phyloP scores from a whole-genome alignment of 2,113 vertebrate genomes.

The Noctilio leporinus region DNA sequence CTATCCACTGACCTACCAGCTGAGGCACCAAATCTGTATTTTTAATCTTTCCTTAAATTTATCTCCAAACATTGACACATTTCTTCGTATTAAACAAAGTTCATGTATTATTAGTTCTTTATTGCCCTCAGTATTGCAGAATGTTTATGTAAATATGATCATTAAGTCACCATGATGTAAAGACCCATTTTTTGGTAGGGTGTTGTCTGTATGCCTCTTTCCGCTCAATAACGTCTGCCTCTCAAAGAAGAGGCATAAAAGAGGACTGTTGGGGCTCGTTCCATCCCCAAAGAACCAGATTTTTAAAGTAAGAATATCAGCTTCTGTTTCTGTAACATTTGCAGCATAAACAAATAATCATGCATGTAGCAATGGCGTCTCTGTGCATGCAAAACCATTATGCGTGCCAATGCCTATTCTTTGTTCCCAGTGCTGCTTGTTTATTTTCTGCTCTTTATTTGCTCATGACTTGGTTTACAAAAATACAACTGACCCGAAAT shows the following conservation, averaged over 20 bases:
- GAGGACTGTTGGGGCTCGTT: not conserved
- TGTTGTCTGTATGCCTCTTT: not conserved
- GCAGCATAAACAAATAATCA: not conserved
- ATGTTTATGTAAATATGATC: not conserved
- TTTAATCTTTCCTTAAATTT: not conserved
- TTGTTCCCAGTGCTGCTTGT: not conserved
- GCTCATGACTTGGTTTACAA: not conserved
- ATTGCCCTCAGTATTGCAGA: not conserved
- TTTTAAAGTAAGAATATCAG: not conserved
- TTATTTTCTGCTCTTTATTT: not conserved
- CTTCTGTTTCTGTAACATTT: not conserved
- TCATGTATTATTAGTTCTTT: not conserved
- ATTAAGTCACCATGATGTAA: not conserved
- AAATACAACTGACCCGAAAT: not conserved
- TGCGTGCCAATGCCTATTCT: not conserved
- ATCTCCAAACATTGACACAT: not conserved
- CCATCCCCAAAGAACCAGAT: not conserved
- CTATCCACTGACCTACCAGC: too few species aligned
- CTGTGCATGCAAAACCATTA: too few species aligned
- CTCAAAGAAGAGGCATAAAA: not conserved
- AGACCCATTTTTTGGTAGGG: not conserved
- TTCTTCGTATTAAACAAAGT: not conserved
- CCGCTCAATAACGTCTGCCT: not conserved
- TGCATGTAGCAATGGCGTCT: not conserved
- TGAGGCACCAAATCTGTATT: too few species aligned